A percentile compares a stretch with the other conserved stretches of the same genome.
phyloP scores from a whole-genome alignment of 2,113 vertebrate species.

The Oryctolagus cuniculus region DNA sequence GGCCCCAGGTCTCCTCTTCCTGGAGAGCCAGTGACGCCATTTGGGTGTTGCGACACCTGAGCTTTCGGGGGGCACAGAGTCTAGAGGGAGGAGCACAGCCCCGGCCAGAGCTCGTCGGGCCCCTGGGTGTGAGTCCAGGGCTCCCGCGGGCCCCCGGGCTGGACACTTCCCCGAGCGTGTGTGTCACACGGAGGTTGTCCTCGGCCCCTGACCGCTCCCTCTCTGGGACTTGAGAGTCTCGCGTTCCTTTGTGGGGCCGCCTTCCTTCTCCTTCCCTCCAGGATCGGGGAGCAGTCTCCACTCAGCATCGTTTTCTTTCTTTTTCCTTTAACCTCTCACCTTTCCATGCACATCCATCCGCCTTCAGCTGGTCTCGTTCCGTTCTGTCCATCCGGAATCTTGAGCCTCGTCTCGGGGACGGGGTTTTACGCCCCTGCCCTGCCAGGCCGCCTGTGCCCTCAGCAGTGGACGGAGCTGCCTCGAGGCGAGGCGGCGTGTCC shows the following conservation, averaged over 20 bases:
- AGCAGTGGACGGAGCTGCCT: neutral
- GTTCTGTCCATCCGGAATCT: neutral
- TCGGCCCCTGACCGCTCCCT: neutral
- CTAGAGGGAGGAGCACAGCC: no score
- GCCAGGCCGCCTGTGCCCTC: neutral
- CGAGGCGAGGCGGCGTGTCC: neutral
- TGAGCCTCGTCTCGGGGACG: neutral
- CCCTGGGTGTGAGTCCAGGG: no score
- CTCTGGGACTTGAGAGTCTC: neutral
- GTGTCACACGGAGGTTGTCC: neutral
- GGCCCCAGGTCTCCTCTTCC: no score
- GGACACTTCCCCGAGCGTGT: neutral
- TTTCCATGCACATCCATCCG: neutral
- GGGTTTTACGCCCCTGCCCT: neutral
- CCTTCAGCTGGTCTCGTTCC: accelerated
- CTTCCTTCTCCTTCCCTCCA: neutral
- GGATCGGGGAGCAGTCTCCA: neutral
- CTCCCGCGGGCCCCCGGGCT: no score
- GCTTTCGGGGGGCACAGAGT: no score
- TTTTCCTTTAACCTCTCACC: neutral
- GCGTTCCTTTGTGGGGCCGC: neutral
- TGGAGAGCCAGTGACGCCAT: no score
- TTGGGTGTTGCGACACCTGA: no score
- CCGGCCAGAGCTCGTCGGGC: no score
- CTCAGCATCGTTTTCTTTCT: neutral